Base-by-base conservation (phyloP, 2,888 invertebrate genomes). In the Zygothrica quintamaculata region DNA sequence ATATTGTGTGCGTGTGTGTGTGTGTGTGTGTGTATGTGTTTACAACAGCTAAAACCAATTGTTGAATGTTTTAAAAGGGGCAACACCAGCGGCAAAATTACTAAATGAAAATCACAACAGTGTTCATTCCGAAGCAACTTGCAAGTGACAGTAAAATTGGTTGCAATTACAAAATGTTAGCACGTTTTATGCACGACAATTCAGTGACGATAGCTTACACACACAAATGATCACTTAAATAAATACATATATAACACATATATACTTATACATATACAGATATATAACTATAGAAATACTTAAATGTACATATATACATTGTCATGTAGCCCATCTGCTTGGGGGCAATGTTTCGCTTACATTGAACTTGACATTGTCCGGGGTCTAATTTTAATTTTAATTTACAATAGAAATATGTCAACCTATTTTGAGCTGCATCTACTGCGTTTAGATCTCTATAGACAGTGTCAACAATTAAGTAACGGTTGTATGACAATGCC, bases 341-440 rank as follows among this genome's bases (percentile, higher is more conserved):
- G 70, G 29, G 60, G 58, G 58, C 69, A 65, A 65, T 52, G 65
- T 56, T 65, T 78, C 51, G 47, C 59, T 64, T 68, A 58, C 78
- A 79, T 77, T 88, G 88, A 88, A 88, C 89, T 88, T 88, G 89
- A 88, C 88, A 84, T 86, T 88, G 84, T 46, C 29, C 36, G 44
- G 57, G 65, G 72, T 68, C 65, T 79, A 77, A 53, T 65, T 67
- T 72, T 74, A 72, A 75, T 84, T 80, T 82, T 22, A 2, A 22
- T 22, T 22, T 22, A 22, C 18, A 22, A 22, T 22, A 76, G 58
- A 84, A 61, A 78, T 77, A 79, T 77, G 77, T 67, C 77, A 70
- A 57, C 55, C 73, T 85, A 77, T 82, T 84, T 77, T 61, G 50
- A 79, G 69, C 25, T 65, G 53, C 72, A 68, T 55, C 57, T 39